Percentiles rank a stretch among this genome's conserved stretches.
These are phyloP conservation scores for Tenthredo notha DNA, from an alignment of 2,888 invertebrate genomes.

Conservation along the genomic window DNA sequence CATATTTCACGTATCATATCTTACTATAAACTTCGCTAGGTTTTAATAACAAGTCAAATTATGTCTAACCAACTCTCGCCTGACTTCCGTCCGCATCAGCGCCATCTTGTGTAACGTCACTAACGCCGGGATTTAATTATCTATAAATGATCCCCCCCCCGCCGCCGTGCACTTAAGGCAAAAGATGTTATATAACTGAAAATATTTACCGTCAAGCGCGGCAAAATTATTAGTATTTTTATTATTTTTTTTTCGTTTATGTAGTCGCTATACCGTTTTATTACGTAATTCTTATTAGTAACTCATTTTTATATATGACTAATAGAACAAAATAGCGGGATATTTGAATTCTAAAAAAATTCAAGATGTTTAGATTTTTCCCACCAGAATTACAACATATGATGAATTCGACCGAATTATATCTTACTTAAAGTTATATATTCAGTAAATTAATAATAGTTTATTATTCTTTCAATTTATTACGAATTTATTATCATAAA, in stretches of 20 bases:
- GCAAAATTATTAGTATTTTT: constrained; percentile 30
- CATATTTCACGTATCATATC: background rate
- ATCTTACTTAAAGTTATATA: background rate
- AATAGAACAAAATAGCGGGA: constrained; percentile 2
- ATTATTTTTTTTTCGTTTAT: too few species aligned
- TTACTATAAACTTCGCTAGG: background rate
- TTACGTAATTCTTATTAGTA: background rate
- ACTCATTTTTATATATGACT: background rate
- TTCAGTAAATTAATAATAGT: background rate
- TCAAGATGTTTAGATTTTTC: background rate
- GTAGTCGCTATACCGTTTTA: background rate
- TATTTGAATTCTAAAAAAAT: background rate
- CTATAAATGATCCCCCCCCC: constrained; percentile 27
- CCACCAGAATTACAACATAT: background rate
- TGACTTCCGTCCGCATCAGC: constrained; percentile 38
- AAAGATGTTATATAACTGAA: constrained; percentile 31
- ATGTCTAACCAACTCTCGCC: background rate
- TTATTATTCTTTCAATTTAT: background rate
- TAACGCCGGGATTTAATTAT: constrained; percentile 22
- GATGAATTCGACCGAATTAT: background rate
- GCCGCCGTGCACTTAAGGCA: background rate
- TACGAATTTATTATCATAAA: constrained; percentile 16
- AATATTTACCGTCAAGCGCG: constrained; percentile 31
- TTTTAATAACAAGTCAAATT: background rate
- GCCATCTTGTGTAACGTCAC: constrained; percentile 37